phyloP scores from a whole-genome alignment of 2,888 invertebrate genomes.

The Pollenia labialis region DNA sequence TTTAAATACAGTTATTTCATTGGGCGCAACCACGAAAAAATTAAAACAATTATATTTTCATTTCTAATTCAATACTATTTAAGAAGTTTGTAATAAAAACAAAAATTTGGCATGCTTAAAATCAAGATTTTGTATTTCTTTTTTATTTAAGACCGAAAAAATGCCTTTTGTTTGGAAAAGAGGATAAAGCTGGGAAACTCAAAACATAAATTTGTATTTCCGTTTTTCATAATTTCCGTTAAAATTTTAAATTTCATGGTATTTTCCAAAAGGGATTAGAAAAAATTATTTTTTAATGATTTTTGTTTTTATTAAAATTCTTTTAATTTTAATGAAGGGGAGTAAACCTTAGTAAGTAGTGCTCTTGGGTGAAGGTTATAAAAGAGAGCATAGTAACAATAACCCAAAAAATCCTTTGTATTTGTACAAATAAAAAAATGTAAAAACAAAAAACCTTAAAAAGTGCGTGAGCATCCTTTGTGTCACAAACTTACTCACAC shows the following conservation, averaged over 20 bases:
- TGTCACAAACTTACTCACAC: slow-evolving; percentile 50
- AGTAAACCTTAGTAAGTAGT: slow-evolving; percentile 74
- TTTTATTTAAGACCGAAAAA: background rate
- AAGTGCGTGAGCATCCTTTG: slow-evolving; percentile 69
- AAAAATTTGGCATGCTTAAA: slow-evolving; percentile 9
- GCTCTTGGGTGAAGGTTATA: slow-evolving; percentile 74
- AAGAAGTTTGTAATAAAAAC: slow-evolving; percentile 19
- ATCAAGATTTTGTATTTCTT: background rate
- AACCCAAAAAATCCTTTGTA: slow-evolving; percentile 64
- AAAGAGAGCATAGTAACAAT: slow-evolving; percentile 46
- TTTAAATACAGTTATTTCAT: slow-evolving; percentile 85
- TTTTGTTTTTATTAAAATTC: slow-evolving; percentile 41
- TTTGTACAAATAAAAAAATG: slow-evolving; percentile 22
- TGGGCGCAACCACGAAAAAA: slow-evolving; percentile 82
- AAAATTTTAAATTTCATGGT: slow-evolving; percentile 41
- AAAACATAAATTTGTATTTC: slow-evolving; percentile 28
- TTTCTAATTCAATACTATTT: slow-evolving; percentile 39
- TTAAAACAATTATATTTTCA: slow-evolving; percentile 77
- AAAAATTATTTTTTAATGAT: slow-evolving; percentile 44
- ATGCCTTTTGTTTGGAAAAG: background rate
- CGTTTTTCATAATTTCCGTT: slow-evolving; percentile 38
- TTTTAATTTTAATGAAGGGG: slow-evolving; percentile 53
- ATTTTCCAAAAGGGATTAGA: background rate
- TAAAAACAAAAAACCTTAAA: slow-evolving; percentile 13
- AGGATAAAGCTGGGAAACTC: background rate